phyloP scores from a whole-genome alignment of 2,888 invertebrate genomes.

The Patella ulyssiponensis region DNA sequence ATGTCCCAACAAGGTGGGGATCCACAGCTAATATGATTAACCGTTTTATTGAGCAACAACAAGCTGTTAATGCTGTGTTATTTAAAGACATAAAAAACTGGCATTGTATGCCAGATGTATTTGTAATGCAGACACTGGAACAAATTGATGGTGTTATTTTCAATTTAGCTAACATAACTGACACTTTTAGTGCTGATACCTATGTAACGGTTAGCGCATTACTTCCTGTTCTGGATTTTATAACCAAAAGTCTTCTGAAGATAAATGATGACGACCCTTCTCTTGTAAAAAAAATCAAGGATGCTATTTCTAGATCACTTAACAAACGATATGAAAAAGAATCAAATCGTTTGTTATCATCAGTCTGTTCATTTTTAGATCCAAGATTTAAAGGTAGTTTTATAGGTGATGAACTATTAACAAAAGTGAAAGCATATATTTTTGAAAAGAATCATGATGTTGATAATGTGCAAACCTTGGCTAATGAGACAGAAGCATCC shows the following conservation, averaged over 20 bases:
- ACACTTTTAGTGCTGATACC: no score
- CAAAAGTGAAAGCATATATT: not conserved
- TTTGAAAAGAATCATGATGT: not conserved
- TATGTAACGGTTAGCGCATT: not conserved
- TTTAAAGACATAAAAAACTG: not conserved
- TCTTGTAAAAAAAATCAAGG: not conserved
- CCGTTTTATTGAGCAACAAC: not conserved
- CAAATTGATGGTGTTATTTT: not conserved
- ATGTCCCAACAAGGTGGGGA: not conserved
- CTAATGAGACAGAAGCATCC: not conserved
- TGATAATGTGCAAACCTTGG: not conserved
- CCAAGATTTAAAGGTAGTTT: not conserved
- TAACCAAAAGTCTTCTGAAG: not conserved
- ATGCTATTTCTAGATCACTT: not conserved
- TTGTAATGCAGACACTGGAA: not conserved
- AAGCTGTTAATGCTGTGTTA: not conserved
- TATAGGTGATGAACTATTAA: not conserved
- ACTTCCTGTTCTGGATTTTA: not conserved
- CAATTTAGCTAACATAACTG: not conserved
- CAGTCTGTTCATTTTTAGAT: not conserved
- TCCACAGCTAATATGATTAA: not conserved
- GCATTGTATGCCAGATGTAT: not conserved
- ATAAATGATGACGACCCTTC: not conserved
- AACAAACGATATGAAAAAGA: not conserved
- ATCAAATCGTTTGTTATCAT: not conserved